Conservation (phyloP, 2,113 vertebrate species). For the Barbus barbus region DNA sequence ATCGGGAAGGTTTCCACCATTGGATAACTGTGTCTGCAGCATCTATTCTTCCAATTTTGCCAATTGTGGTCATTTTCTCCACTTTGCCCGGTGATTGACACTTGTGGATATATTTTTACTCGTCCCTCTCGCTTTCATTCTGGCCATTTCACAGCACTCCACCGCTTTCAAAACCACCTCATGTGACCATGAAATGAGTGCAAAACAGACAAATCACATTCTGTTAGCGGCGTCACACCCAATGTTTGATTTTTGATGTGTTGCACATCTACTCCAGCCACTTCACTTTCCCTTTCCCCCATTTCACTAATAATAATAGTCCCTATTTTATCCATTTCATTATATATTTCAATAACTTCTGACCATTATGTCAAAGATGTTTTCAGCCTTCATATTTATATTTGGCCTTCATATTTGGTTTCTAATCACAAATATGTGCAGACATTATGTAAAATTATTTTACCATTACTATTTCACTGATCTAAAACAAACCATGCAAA, state of each 20-base stretch:
- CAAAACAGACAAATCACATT: not conserved
- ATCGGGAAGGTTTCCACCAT: not conserved
- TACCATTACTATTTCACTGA: not conserved
- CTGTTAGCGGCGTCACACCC: not conserved
- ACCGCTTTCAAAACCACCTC: no score
- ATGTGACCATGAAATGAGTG: not conserved
- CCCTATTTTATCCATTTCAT: not conserved
- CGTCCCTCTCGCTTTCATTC: not conserved
- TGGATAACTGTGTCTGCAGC: not conserved
- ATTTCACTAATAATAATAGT: not conserved
- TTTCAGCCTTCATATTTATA: not conserved
- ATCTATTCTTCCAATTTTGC: constrained; percentile 1
- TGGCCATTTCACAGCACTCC: constrained; percentile 9
- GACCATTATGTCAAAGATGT: not conserved
- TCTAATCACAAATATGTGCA: not conserved
- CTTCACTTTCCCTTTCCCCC: not conserved
- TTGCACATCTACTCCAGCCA: constrained; percentile 6
- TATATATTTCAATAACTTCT: not conserved
- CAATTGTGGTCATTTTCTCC: constrained; percentile 1
- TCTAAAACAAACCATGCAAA: not conserved
- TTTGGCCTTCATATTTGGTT: not conserved
- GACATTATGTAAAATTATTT: not conserved
- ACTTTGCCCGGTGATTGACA: not conserved
- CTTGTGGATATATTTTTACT: constrained; percentile 12
- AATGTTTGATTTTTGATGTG: not conserved